These are phyloP conservation scores for Agonopterix arenella DNA, from an alignment of 2,888 invertebrate genomes.

Conservation along the genomic window DNA sequence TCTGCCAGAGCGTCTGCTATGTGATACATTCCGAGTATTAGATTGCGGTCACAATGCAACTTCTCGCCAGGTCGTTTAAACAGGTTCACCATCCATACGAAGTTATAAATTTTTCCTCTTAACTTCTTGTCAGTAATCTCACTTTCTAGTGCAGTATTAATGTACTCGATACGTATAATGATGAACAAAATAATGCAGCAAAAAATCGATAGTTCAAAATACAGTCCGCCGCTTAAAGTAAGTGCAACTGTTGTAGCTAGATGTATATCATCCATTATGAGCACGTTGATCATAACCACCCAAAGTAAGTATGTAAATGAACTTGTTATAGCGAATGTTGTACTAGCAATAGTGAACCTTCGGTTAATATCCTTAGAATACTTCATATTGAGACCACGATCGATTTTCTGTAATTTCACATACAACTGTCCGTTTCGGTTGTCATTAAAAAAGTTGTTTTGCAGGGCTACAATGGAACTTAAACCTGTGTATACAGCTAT, in stretches of 20 bases:
- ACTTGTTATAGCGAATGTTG: neutral
- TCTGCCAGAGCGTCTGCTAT: slow-evolving; percentile 35
- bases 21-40: slow-evolving; percentile 26
- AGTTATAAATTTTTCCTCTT: no score
- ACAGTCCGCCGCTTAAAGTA: neutral
- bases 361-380: slow-evolving; percentile 24
- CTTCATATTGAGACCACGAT: slow-evolving; percentile 32
- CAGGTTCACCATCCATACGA: slow-evolving; percentile 1
- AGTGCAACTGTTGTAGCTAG: neutral
- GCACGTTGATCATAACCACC: neutral
- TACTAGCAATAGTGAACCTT: neutral
- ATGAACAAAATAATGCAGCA: slow-evolving; percentile 30
- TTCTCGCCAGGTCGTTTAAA: slow-evolving; percentile 1
- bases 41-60: slow-evolving; percentile 12
- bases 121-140: no score
- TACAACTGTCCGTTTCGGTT: slow-evolving; percentile 37
- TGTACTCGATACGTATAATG: slow-evolving; percentile 25
- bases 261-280: neutral
- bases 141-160: slow-evolving; percentile 25
- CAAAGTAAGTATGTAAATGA: neutral
- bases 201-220: slow-evolving; percentile 23
- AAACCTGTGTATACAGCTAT: slow-evolving; percentile 14
- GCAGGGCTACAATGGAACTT: slow-evolving; percentile 1
- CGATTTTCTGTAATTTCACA: slow-evolving; percentile 45
- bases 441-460: slow-evolving; percentile 17